phyloP scores from a whole-genome alignment of 35 echinoderm and acorn worm species.

The Holothuria glaberrima region DNA sequence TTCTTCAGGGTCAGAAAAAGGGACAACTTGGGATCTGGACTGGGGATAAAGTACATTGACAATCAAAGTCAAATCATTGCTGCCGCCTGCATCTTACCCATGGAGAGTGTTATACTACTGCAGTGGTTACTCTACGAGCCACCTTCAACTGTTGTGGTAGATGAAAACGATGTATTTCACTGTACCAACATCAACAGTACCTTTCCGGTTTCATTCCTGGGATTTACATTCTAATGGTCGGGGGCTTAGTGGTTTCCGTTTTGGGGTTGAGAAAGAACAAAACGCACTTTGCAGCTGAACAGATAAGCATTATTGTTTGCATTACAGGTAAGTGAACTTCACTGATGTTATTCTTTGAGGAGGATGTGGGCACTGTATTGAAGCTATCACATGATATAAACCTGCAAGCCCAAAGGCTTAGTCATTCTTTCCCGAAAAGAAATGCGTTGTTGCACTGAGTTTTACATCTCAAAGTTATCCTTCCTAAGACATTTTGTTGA shows the following conservation, averaged over 20 bases:
- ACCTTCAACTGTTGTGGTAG: not conserved
- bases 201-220: conserved; percentile 20
- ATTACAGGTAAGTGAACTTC: conserved; percentile 20
- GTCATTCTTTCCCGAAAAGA: no score
- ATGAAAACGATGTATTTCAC: not conserved
- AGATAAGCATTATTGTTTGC: not conserved
- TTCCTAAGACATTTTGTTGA: no score
- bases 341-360: no score
- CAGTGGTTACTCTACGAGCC: conserved; percentile 46
- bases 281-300: not conserved
- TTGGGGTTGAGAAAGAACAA: not conserved
- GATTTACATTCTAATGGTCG: conserved; percentile 33
- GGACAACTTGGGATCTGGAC: conserved; percentile 26
- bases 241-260: not conserved
- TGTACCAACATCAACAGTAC: not conserved
- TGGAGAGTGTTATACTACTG: conserved; percentile 2
- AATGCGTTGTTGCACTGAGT: no score
- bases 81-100: not conserved
- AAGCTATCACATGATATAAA: no score
- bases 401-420: no score
- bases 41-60: conserved; percentile 24
- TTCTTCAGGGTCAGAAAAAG: conserved; percentile 21
- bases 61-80: no score
- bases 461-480: no score
- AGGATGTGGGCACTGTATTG: no score